Evolutionary conservation across 2,113 vertebrate species (phyloP).

Genomic region (Neodon shergylaensis): DNA sequence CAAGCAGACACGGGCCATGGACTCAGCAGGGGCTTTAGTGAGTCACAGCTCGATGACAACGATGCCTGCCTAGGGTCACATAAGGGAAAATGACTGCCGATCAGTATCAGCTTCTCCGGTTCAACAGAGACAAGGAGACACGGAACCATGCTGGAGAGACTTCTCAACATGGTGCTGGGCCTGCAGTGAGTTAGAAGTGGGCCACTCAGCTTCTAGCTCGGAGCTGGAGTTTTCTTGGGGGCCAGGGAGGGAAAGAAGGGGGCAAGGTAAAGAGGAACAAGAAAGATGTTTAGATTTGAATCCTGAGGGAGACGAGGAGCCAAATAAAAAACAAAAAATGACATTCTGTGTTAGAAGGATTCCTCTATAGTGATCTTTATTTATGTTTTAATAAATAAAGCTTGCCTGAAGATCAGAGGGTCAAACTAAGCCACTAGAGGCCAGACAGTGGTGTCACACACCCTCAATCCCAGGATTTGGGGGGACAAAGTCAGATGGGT

Average conservation of each 20-base stretch:
- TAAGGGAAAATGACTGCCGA: neutral
- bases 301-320: neutral
- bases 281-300: neutral
- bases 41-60: neutral
- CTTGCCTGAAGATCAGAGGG: no score
- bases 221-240: neutral
- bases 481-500: no score
- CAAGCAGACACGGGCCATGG: neutral
- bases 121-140: neutral
- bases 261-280: neutral
- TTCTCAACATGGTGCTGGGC: neutral
- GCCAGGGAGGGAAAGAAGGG: neutral
- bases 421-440: no score
- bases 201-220: neutral
- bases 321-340: neutral
- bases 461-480: no score
- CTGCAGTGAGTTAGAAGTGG: neutral
- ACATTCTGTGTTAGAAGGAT: no score
- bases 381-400: no score
- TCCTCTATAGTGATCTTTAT: no score
- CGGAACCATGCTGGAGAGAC: neutral
- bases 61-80: accelerated
- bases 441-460: no score
- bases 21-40: neutral
- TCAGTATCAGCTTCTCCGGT: neutral